Percentiles rank a stretch among this genome's conserved stretches.
phyloP scores from a whole-genome alignment of 2,888 invertebrate species.

The Lepeophtheirus nordmannii region DNA sequence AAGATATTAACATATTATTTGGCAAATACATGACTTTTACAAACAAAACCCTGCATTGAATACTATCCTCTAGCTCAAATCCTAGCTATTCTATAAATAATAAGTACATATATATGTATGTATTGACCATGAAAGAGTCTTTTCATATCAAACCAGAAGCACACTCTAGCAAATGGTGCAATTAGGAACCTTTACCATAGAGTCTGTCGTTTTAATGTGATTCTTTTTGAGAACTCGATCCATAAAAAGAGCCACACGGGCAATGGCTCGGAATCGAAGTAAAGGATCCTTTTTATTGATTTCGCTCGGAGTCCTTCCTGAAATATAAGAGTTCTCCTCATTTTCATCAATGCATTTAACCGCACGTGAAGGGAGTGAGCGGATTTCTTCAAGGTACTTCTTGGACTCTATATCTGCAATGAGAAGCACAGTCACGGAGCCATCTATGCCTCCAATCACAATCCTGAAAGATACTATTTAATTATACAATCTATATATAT shows the following conservation, averaged over 20 bases:
- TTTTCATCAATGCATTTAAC: background rate
- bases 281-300: background rate
- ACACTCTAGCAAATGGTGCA: background rate
- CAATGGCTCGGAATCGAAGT: conserved; percentile 10
- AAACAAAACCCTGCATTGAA: too few relatives aligned
- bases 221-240: conserved; percentile 14
- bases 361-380: background rate
- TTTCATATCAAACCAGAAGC: too few relatives aligned
- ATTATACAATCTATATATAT: too few relatives aligned
- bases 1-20: too few relatives aligned
- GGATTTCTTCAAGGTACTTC: background rate
- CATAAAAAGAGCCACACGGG: conserved; percentile 4
- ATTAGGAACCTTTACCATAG: background rate
- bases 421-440: background rate
- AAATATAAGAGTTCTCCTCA: background rate
- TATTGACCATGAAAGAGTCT: too few relatives aligned
- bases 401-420: background rate
- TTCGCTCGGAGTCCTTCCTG: background rate
- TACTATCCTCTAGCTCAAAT: too few relatives aligned
- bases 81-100: too few relatives aligned
- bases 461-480: background rate
- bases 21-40: too few relatives aligned
- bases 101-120: too few relatives aligned
- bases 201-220: background rate
- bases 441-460: background rate